Evolutionary conservation across 2,888 invertebrate species (phyloP).

Genomic region (Drosophila siamana): DNA sequence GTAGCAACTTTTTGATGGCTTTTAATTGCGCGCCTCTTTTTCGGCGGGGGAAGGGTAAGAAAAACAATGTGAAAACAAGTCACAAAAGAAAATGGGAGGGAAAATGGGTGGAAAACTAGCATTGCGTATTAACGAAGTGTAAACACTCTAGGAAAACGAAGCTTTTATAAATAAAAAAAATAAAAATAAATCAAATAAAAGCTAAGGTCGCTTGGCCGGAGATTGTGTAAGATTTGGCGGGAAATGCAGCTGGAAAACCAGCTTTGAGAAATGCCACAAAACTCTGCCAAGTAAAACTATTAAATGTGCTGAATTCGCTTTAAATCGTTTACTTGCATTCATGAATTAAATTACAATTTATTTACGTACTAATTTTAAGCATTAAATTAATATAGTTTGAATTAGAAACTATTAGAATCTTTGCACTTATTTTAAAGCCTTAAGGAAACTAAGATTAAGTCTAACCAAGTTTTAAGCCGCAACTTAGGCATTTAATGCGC

Average conservation of each 20-base stretch:
- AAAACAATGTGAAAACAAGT: slow-evolving; percentile 44
- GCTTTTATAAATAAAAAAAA: too few species aligned
- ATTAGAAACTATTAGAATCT: too few species aligned
- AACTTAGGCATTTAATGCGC: too few species aligned
- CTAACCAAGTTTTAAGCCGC: too few species aligned
- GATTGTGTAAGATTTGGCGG: background rate
- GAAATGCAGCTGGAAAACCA: background rate
- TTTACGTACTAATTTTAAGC: too few species aligned
- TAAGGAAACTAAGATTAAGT: too few species aligned
- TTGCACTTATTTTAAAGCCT: too few species aligned
- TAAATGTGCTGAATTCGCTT: background rate
- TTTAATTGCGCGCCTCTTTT: slow-evolving; percentile 48
- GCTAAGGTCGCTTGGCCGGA: background rate
- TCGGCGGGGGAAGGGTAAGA: background rate
- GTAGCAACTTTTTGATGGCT: slow-evolving; percentile 33
- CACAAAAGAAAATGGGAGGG: slow-evolving; percentile 2
- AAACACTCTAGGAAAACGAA: slow-evolving; percentile 12
- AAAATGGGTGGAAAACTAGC: slow-evolving; percentile 18
- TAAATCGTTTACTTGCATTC: too few species aligned
- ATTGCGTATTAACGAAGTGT: slow-evolving; percentile 5
- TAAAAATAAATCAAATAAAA: too few species aligned
- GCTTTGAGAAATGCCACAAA: background rate
- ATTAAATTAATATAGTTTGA: too few species aligned
- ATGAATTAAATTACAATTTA: too few species aligned
- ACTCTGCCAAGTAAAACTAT: background rate